Evolutionary conservation across 1,140 invertebrate species (phyloP).

Genomic region (Lasioglossum albipes): DNA sequence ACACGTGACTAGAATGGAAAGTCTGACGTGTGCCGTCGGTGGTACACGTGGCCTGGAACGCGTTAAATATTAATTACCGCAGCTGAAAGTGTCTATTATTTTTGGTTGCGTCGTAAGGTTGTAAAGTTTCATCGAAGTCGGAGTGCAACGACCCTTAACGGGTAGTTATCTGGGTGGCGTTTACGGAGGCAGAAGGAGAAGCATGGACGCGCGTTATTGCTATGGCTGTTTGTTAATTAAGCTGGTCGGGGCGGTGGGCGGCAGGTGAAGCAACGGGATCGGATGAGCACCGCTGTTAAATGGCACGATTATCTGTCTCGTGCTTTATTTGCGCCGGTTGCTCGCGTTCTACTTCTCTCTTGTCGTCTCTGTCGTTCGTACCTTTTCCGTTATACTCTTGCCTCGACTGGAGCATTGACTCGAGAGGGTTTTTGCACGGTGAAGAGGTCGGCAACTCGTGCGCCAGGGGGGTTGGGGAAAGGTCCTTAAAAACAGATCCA

Average conservation of each 20-base stretch:
- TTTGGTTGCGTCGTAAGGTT: too few relatives aligned
- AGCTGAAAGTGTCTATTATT: too few relatives aligned
- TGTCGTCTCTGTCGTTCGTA: slow-evolving; percentile 18
- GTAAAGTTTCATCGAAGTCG: too few relatives aligned
- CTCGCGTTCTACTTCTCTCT: slow-evolving; percentile 54
- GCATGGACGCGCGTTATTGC: not conserved
- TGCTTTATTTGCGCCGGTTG: slow-evolving; percentile 60
- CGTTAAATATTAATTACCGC: too few relatives aligned
- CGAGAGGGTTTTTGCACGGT: slow-evolving; percentile 63
- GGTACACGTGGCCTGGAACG: too few relatives aligned
- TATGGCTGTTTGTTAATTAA: slow-evolving; percentile 26
- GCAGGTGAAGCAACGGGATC: slow-evolving; percentile 2
- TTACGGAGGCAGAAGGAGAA: not conserved
- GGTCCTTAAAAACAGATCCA: slow-evolving; percentile 72
- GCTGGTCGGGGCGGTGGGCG: not conserved
- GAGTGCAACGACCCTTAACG: too few relatives aligned
- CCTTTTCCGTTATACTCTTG: slow-evolving; percentile 36
- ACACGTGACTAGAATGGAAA: too few relatives aligned
- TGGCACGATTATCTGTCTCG: slow-evolving; percentile 65
- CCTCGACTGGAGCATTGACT: slow-evolving; percentile 58
- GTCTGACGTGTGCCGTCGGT: too few relatives aligned
- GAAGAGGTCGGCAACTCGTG: slow-evolving; percentile 59
- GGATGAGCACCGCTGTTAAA: slow-evolving; percentile 64
- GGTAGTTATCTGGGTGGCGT: too few relatives aligned
- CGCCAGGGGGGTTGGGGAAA: slow-evolving; percentile 34